phyloP scores from a whole-genome alignment of 2,113 vertebrate species.

The Pedetes capensis region DNA sequence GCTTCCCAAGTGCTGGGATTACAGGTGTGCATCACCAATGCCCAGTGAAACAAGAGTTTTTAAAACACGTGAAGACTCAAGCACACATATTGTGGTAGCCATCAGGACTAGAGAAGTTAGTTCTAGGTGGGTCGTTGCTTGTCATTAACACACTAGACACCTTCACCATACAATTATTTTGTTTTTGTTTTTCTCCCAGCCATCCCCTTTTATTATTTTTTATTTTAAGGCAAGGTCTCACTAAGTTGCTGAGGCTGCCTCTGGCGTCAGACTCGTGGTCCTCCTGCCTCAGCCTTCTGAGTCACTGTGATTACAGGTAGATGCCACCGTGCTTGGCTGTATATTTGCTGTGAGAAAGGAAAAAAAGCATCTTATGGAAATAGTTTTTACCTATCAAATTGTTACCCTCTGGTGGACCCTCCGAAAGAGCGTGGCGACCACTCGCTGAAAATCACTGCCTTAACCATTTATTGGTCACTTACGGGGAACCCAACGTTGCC shows the following conservation, averaged over 20 bases:
- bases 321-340: too few species aligned
- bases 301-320: too few species aligned
- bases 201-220: too few species aligned
- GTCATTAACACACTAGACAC: background rate
- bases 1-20: too few species aligned
- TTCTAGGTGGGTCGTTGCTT: background rate
- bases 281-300: too few species aligned
- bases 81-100: background rate
- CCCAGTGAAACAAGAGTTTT: background rate
- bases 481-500: background rate
- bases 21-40: too few species aligned
- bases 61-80: background rate
- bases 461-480: background rate
- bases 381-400: background rate
- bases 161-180: background rate
- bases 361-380: background rate
- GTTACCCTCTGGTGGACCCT: background rate
- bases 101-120: background rate
- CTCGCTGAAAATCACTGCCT: background rate
- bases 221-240: too few species aligned
- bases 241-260: too few species aligned
- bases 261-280: too few species aligned
- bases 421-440: background rate
- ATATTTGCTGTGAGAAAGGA: too few species aligned
- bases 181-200: too few species aligned